Conservation (phyloP, 2,113 vertebrate genomes). For the Caranx melampygus region DNA sequence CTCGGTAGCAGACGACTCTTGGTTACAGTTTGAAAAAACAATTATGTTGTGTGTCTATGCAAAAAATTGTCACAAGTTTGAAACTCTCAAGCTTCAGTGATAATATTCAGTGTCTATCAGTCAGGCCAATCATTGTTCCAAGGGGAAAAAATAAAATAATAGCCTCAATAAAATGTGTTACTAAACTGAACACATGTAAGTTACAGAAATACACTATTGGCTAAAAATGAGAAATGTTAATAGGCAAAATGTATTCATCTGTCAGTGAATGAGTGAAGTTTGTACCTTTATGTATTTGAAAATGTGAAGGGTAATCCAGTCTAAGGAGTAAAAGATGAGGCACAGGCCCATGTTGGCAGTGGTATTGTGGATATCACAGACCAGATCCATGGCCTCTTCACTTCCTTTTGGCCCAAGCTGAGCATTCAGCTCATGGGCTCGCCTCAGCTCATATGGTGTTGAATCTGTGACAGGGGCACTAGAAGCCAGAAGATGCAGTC, state of each 20-base stretch:
- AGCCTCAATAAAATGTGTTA: no score
- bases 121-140: no score
- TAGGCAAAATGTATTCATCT: background rate
- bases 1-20: no score
- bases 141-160: no score
- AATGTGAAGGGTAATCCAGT: constrained; percentile 79
- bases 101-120: no score
- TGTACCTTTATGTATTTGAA: constrained; percentile 81
- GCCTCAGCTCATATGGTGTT: constrained; percentile 80
- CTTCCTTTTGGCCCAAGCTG: constrained; percentile 84
- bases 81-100: no score
- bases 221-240: no score
- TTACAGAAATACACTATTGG: no score
- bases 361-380: constrained; percentile 89
- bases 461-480: constrained; percentile 68
- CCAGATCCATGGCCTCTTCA: constrained; percentile 78
- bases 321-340: constrained; percentile 71
- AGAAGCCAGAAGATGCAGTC: background rate
- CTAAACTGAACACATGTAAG: no score
- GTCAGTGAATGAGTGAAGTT: background rate
- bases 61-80: no score
- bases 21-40: no score
- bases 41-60: no score
- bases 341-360: constrained; percentile 86
- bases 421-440: constrained; percentile 84